Evolutionary conservation across 2,797 vertebrate genomes (phyloP), one percentile per base, ranked within the genome.

Genomic region (Poeciliopsis presidionis): DNA sequence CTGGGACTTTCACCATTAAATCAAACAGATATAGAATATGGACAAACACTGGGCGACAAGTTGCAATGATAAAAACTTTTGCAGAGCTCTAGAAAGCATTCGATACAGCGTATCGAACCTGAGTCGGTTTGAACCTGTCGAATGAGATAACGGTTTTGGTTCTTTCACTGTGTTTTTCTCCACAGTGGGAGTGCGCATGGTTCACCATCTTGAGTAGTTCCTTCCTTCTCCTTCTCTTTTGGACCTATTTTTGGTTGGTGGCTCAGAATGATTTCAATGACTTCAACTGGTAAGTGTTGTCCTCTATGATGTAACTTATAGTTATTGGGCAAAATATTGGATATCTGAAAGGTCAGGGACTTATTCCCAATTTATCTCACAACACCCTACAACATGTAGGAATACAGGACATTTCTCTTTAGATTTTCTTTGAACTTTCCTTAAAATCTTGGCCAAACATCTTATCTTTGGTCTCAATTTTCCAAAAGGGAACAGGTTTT

Each of bases 231-330:
- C 96, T 97, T 0, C 94, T 98, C 77, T 90, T 96, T 72, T 99
- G 97, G 97, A 95, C 96, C 79, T 99, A 99, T 91, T 99, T 99
- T 94, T 99, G 98, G 98, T 96, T 97, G 96, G 97, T 97, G 88
- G 96, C 96, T 74, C 97, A 95, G 82, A 99, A 99, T n/a, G 98
- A 99, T 93, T 99, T 99, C 92, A 96, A 99, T 36, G 97, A 99
- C 84, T 98, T 99, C 94, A 99, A 99, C 95, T 98, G 97, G 98
- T 99, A 89, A 97, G 97, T 96, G 39, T 45, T 53, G n/a, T 22
- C 16, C 46, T 36, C 33, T 6, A 4, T 41, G 41, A 5, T 65
- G 25, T 53, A 13, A 9, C 13, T 76, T 6, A 39, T 1, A 41
- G 36, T 55, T 33, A 47, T 9, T 75, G 0, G 2, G 18, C 4